Base-by-base conservation (phyloP, 2,797 vertebrate species). In the Coilia nasus region DNA sequence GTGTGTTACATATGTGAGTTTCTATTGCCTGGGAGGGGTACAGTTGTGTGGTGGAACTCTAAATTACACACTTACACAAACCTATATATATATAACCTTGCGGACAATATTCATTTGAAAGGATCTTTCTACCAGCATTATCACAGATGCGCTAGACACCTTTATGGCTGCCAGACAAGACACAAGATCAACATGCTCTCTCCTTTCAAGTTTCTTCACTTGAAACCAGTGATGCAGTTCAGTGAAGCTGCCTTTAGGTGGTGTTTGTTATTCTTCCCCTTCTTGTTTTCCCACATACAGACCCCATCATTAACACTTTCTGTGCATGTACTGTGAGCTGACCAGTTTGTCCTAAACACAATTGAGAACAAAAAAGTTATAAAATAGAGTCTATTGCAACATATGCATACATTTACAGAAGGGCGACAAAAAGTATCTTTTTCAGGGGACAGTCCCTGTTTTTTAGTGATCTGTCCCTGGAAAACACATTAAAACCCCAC, bases 221-320 rank as follows among this genome's bases (percentile, higher is more conserved):
- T 25, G 10, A 25, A 28, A 35, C 64, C 28, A 71, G 25, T 35
- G 12, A 35, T 71, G 64, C 71, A 78, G 71, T 78, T 78, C 71
- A 78, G 71, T 44, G 71, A 10, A 19, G 19, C 35, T 78, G 71
- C 71, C 71, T 78, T 78, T 78, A 78, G 71, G 71, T 78, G 71
- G 31, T 44, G 71, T 78, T 78, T 41, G 7, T 21, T 17, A 21
- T 10, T 44, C 35, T 78, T 35, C 19, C 0, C 28, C 35, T 78
- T 19, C 44, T 41, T 21, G 17, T 19, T 41, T 64, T 10, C 25
- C n/a, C 35, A 41, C 71, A 78, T 0, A 44, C 15, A 44, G 17
- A 21, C 71, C 35, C 31, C n/a, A n/a, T 25, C 3, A 78, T 25
- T 15, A 78, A 75, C 31, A 78, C 71, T 44, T 78, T 31, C 71